phyloP scores from a whole-genome alignment of 2,797 vertebrate genomes.

The Okamejei kenojei region DNA sequence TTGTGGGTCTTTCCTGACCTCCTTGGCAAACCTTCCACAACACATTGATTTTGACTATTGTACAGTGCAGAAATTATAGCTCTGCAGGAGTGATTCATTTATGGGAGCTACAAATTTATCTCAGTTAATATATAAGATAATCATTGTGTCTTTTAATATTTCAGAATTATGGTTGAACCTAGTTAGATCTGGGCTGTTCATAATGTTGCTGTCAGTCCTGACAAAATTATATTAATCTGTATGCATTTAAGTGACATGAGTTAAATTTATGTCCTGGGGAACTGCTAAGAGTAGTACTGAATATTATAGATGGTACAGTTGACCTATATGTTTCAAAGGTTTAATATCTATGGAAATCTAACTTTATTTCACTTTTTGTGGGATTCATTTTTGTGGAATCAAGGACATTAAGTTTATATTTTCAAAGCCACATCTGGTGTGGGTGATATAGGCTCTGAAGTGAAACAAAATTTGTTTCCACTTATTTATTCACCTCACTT shows the following conservation, averaged over 20 bases:
- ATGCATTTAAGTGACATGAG: background rate
- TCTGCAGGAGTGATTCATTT: background rate
- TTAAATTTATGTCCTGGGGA: background rate
- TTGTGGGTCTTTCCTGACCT: background rate
- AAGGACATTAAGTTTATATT: background rate
- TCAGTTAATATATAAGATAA: slow-evolving; percentile 23
- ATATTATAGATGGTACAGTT: background rate
- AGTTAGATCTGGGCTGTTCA: background rate
- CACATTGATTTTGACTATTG: background rate
- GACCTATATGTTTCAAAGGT: background rate
- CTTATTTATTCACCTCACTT: background rate
- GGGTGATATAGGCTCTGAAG: background rate
- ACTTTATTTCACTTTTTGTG: background rate
- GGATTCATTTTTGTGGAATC: background rate
- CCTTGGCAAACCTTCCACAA: background rate
- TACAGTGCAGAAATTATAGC: background rate
- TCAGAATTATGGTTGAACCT: background rate
- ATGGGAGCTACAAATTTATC: background rate
- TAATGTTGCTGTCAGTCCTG: background rate
- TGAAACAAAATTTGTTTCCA: background rate
- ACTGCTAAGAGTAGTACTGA: background rate
- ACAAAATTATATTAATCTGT: background rate
- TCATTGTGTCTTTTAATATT: background rate
- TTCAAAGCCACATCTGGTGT: slow-evolving; percentile 5
- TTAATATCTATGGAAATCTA: background rate